A percentile compares a stretch with the other conserved stretches of the same genome.
Evolutionary conservation across 2,113 vertebrate genomes (phyloP).

Genomic region (Pachyramphus minor): DNA sequence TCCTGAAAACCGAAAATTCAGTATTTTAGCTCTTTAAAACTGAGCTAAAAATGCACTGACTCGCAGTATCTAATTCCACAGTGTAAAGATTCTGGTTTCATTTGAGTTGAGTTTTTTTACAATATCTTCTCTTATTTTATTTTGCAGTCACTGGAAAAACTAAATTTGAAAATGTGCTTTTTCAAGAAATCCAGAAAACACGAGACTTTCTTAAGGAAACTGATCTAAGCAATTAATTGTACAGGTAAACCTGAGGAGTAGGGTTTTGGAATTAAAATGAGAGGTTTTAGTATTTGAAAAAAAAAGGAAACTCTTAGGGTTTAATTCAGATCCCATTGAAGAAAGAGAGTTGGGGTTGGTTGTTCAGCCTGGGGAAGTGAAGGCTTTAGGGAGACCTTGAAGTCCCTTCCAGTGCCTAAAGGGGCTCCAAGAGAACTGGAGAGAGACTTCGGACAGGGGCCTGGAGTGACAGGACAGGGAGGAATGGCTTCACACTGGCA

Average conservation of each 20-base stretch:
- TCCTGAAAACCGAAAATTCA: background rate
- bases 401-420: background rate
- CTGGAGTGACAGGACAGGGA: background rate
- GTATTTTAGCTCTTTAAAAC: slow-evolving; percentile 1
- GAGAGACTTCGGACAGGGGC: background rate
- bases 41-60: background rate
- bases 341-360: rapidly evolving
- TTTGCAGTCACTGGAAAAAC: background rate
- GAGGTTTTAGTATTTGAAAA: background rate
- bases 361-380: background rate
- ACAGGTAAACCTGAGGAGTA: background rate
- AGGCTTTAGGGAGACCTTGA: background rate
- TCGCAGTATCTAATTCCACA: background rate
- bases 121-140: background rate
- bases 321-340: background rate
- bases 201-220: background rate
- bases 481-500: background rate
- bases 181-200: background rate
- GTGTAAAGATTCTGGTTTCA: background rate
- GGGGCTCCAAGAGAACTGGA: background rate
- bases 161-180: background rate
- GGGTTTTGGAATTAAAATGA: background rate
- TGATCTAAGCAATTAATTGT: background rate
- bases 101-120: background rate
- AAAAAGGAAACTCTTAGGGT: background rate